These are phyloP conservation scores for Coregonus suidteri DNA, from an alignment of 2,797 vertebrate genomes.

Conservation along the genomic window DNA sequence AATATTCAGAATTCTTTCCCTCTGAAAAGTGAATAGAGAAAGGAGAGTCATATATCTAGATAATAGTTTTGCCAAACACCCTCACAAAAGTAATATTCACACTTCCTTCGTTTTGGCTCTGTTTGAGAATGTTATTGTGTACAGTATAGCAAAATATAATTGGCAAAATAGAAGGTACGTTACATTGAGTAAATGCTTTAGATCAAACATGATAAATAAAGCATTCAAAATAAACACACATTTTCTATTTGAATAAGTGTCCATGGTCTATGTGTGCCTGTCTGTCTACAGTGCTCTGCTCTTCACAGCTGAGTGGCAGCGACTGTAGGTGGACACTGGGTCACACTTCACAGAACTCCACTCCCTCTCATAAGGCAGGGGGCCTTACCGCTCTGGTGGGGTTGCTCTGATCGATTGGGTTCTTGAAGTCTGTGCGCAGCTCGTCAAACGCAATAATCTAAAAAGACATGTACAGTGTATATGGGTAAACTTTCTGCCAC, in stretches of 20 bases:
- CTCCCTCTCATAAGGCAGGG: slow-evolving; percentile 11
- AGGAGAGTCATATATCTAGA: slow-evolving; percentile 11
- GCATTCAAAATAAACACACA: neutral
- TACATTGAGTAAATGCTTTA: neutral
- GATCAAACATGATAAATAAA: neutral
- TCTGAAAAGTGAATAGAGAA: slow-evolving; percentile 70
- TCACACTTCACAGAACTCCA: slow-evolving; percentile 9
- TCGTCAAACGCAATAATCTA: slow-evolving; percentile 95
- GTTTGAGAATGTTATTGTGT: neutral
- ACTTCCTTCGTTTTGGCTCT: neutral
- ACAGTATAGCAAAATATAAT: neutral
- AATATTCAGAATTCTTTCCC: slow-evolving; percentile 92
- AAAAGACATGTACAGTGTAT: slow-evolving; percentile 25
- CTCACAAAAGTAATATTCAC: neutral
- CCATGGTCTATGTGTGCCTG: slow-evolving; percentile 8
- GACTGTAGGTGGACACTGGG: slow-evolving; percentile 4
- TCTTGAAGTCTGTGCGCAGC: slow-evolving; percentile 93
- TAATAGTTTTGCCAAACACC: neutral
- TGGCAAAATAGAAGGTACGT: neutral
- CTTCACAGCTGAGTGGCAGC: slow-evolving; percentile 14
- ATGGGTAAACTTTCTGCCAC: neutral
- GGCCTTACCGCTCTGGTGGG: slow-evolving; percentile 91
- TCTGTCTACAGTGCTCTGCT: slow-evolving; percentile 12
- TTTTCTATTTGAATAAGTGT: slow-evolving; percentile 10
- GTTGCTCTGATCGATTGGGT: slow-evolving; percentile 95